phyloP scores from a whole-genome alignment of 2,888 invertebrate genomes.

The Pinctada fucata region DNA sequence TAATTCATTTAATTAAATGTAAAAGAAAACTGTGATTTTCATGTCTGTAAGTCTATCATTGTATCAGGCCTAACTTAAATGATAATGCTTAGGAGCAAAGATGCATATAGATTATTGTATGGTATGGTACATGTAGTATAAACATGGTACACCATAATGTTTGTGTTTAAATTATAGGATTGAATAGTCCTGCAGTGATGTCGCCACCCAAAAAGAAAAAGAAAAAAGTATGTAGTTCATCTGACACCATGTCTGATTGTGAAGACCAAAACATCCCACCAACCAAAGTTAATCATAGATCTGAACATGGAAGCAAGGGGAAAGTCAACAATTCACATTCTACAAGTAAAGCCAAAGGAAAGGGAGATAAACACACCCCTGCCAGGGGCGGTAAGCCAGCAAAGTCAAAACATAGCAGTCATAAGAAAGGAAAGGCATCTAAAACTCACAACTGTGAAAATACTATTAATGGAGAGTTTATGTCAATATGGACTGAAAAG shows the following conservation, averaged over 20 bases:
- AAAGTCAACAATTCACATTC: constrained; percentile 21
- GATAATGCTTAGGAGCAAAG: too few species aligned
- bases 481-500: constrained; percentile 62
- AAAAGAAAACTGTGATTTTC: too few species aligned
- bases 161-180: too few species aligned
- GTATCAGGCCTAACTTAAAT: too few species aligned
- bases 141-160: too few species aligned
- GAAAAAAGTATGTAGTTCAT: constrained; percentile 16
- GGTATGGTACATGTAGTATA: too few species aligned
- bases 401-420: constrained; percentile 30
- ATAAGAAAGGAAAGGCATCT: constrained; percentile 40
- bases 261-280: constrained; percentile 19
- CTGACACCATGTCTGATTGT: constrained; percentile 23
- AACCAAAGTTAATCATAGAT: constrained; percentile 14
- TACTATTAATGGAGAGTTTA: constrained; percentile 32
- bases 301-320: constrained; percentile 15
- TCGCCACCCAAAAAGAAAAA: constrained; percentile 37
- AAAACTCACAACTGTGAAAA: constrained; percentile 38
- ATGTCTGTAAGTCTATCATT: too few species aligned
- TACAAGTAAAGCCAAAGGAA: constrained; percentile 32
- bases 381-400: constrained; percentile 28
- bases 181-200: background rate
- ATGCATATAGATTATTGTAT: too few species aligned
- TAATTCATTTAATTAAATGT: too few species aligned
- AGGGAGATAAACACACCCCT: constrained; percentile 29